Conservation (phyloP, 2,888 invertebrate species). For the Tenthredo livida region DNA sequence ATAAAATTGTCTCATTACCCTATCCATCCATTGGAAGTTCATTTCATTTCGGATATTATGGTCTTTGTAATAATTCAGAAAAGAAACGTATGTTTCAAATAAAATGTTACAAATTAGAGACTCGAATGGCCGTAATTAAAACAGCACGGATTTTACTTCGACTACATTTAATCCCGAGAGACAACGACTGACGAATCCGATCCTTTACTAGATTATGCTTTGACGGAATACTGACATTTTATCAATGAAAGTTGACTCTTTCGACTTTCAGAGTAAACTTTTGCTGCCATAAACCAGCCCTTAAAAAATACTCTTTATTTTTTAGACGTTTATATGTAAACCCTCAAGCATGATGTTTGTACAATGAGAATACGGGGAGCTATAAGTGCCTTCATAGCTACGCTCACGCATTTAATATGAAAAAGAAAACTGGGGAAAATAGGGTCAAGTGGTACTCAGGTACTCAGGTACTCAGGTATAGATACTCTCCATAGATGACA, state of each 20-base stretch:
- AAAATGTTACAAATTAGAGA: background rate
- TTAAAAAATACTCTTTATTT: background rate
- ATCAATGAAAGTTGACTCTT: background rate
- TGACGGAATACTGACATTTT: background rate
- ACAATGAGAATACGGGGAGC: background rate
- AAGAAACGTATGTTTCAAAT: background rate
- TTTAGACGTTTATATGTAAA: background rate
- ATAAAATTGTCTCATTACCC: background rate
- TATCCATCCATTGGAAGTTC: background rate
- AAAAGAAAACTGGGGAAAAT: conserved; percentile 17
- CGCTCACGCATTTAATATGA: background rate
- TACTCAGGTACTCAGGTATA: conserved; percentile 35
- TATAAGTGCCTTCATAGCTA: background rate
- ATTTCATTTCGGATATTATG: background rate
- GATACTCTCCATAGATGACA: background rate
- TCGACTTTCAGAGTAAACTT: no score
- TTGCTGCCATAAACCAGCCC: background rate
- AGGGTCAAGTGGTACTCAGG: conserved; percentile 51
- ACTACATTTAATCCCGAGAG: background rate
- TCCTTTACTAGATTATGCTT: background rate
- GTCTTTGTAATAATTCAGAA: background rate
- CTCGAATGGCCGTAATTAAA: background rate
- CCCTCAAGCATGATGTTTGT: background rate
- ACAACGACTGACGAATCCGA: background rate
- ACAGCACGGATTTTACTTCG: background rate